phyloP scores from a whole-genome alignment of 2,888 invertebrate genomes.

The Eilema griseolum region DNA sequence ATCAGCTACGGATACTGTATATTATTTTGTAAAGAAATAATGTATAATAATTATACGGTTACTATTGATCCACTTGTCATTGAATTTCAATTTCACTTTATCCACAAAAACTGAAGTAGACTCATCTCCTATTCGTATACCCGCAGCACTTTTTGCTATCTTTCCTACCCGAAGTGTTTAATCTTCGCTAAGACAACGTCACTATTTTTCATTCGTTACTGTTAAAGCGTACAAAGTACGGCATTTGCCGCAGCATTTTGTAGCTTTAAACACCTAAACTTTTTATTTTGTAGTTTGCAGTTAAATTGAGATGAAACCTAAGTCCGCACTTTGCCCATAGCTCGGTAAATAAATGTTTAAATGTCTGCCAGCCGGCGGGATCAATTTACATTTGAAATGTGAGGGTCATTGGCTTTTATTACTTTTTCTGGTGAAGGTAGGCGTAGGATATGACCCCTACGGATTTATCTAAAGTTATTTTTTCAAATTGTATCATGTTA shows the following conservation, averaged over 20 bases:
- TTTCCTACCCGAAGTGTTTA: conserved; percentile 8
- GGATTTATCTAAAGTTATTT: conserved; percentile 46
- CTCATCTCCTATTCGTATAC: neutral
- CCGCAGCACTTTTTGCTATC: neutral
- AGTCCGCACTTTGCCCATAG: conserved; percentile 57
- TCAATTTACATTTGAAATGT: conserved; percentile 77
- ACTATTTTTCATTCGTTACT: conserved; percentile 13
- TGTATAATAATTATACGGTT: neutral
- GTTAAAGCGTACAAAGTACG: conserved; percentile 27
- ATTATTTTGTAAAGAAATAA: too few species aligned
- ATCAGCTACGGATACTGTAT: neutral
- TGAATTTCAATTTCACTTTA: neutral
- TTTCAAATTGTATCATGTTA: conserved; percentile 31
- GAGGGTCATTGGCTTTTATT: conserved; percentile 63
- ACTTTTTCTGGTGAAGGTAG: conserved; percentile 66
- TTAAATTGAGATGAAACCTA: conserved; percentile 57
- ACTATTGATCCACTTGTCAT: neutral
- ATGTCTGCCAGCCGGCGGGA: conserved; percentile 62
- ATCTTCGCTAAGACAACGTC: conserved; percentile 17
- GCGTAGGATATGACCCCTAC: conserved; percentile 50
- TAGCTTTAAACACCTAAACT: conserved; percentile 38
- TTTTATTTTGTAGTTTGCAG: conserved; percentile 47
- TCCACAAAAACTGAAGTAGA: neutral
- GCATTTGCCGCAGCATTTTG: conserved; percentile 34
- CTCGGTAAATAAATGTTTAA: conserved; percentile 72